These are phyloP conservation scores for Bovichtus variegatus DNA, from an alignment of 2,797 vertebrate species.

Conservation along the genomic window DNA sequence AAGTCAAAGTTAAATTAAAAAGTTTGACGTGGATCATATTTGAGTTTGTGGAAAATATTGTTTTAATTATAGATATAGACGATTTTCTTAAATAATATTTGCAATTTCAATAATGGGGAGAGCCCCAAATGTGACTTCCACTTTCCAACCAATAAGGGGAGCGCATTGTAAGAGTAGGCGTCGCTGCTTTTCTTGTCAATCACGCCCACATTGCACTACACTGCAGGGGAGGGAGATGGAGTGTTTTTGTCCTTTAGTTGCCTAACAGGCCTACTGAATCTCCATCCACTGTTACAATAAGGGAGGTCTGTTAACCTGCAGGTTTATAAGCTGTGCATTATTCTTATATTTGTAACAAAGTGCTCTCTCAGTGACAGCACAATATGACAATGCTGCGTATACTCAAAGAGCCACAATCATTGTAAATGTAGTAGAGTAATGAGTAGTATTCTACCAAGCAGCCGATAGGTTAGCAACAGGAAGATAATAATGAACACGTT, in stretches of 20 bases:
- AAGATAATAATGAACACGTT: neutral
- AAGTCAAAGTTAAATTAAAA: no score
- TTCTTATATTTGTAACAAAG: neutral
- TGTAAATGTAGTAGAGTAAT: neutral
- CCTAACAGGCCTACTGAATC: slow-evolving; percentile 34
- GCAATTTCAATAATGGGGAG: slow-evolving; percentile 43
- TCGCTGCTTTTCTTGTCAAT: slow-evolving; percentile 31
- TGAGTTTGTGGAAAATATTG: neutral
- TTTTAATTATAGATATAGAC: neutral
- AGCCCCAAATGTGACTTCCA: slow-evolving; percentile 61
- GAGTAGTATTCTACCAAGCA: neutral
- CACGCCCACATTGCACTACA: slow-evolving; percentile 58
- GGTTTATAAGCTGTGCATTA: neutral
- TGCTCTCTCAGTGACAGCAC: neutral
- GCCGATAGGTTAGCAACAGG: neutral
- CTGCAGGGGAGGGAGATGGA: slow-evolving; percentile 42
- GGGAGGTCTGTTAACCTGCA: slow-evolving; percentile 12
- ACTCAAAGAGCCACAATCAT: neutral
- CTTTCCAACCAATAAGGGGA: slow-evolving; percentile 64
- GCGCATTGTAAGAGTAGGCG: slow-evolving; percentile 37
- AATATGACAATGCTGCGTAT: neutral
- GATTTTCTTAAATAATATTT: slow-evolving; percentile 2
- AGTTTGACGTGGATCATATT: neutral
- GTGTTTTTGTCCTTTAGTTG: slow-evolving; percentile 47
- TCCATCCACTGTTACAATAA: slow-evolving; percentile 21